phyloP scores from a whole-genome alignment of 2,888 invertebrate species.

The Aleiodes testaceus region DNA sequence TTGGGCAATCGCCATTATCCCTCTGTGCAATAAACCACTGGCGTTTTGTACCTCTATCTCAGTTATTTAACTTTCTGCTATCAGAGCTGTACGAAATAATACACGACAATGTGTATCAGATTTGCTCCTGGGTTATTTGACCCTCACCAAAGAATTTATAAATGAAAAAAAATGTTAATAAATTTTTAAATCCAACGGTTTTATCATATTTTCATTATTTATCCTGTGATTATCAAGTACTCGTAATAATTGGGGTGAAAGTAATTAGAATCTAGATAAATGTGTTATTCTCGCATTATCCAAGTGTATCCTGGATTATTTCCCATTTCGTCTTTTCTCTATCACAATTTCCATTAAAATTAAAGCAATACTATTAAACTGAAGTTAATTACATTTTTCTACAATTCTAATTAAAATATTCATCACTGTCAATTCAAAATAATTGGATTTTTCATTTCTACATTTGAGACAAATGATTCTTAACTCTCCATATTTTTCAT shows the following conservation, averaged over 20 bases:
- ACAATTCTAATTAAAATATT: not conserved
- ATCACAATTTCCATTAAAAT: not conserved
- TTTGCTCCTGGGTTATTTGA: conserved; percentile 30
- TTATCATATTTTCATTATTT: not conserved
- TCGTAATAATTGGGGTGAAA: conserved; percentile 8
- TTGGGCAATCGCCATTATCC: conserved; percentile 24
- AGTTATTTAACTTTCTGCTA: conserved; percentile 32
- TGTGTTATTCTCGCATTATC: conserved; percentile 29
- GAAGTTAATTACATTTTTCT: conserved; percentile 7
- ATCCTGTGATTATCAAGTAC: not conserved
- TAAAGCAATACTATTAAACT: conserved; percentile 6
- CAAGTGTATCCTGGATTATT: too few species aligned
- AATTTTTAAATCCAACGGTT: not conserved
- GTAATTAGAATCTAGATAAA: conserved; percentile 25
- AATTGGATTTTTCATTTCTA: not conserved
- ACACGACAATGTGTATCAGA: conserved; percentile 22
- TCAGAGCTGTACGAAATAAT: conserved; percentile 27
- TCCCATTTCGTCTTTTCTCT: not conserved
- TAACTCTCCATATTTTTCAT: conserved; percentile 25
- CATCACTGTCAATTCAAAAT: not conserved
- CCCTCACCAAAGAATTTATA: not conserved
- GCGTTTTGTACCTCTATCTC: conserved; percentile 29
- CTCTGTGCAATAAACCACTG: conserved; percentile 34
- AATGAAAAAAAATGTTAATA: conserved; percentile 10
- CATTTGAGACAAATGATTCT: not conserved